Percentiles rank a stretch among this genome's conserved stretches.
These are phyloP conservation scores for Ochotona princeps DNA, from an alignment of 2,113 vertebrate species.

Conservation along the genomic window DNA sequence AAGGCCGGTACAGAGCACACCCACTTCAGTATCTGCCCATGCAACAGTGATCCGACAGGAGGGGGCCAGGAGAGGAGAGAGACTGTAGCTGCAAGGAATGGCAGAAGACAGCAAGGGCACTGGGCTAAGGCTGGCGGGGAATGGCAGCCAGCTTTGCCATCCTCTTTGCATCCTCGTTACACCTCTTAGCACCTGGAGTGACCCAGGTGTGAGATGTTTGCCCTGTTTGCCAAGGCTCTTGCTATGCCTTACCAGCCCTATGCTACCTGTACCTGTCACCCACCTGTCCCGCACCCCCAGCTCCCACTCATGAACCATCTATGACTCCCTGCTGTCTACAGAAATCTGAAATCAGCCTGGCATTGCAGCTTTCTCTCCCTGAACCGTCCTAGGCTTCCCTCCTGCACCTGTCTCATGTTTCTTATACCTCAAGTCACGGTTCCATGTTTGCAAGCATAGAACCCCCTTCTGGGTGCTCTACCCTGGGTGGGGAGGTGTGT, in stretches of 20 bases:
- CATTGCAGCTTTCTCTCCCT: accelerated
- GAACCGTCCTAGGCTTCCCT: neutral
- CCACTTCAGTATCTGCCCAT: neutral
- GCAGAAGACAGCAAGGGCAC: accelerated
- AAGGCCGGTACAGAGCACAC: too few relatives aligned
- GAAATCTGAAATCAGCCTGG: neutral
- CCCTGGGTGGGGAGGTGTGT: neutral
- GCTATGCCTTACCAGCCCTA: neutral
- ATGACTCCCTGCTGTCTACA: neutral
- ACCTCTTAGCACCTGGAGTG: neutral
- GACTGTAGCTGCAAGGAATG: neutral
- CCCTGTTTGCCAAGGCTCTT: neutral
- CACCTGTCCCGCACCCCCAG: too few relatives aligned
- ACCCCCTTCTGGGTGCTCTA: neutral
- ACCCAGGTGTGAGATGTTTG: neutral
- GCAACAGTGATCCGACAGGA: too few relatives aligned
- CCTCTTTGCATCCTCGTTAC: too few relatives aligned
- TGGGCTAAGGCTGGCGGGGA: neutral
- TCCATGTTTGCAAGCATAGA: neutral
- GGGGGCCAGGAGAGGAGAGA: neutral
- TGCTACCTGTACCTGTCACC: neutral
- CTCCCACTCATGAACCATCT: neutral
- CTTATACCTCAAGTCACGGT: neutral
- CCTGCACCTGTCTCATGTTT: neutral
- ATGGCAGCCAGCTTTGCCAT: neutral